Conservation (phyloP, 2,888 invertebrate genomes). For the Nephrotoma appendiculata region DNA sequence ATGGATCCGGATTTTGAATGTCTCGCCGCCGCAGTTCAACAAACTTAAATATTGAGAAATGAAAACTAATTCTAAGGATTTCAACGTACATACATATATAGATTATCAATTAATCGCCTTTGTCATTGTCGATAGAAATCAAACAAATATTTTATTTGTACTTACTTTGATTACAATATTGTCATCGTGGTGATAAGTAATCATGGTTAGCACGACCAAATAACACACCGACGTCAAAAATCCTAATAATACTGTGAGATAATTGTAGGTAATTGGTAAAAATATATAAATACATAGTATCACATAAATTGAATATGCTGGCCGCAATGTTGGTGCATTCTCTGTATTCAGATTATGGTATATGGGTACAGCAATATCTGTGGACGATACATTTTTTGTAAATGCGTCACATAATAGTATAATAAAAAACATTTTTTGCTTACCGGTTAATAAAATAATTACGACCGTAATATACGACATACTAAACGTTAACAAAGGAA, state of each 20-base stretch:
- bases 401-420: background rate
- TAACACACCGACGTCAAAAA: constrained; percentile 51
- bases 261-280: constrained; percentile 61
- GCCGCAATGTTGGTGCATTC: constrained; percentile 36
- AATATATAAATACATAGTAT: constrained; percentile 72
- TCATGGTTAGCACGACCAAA: constrained; percentile 39
- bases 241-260: constrained; percentile 55
- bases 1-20: too few relatives aligned
- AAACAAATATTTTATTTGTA: background rate
- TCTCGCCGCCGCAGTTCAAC: background rate
- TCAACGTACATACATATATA: too few relatives aligned
- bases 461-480: constrained; percentile 33
- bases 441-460: constrained; percentile 40
- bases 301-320: constrained; percentile 56
- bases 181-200: constrained; percentile 36
- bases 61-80: background rate
- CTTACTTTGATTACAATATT: constrained; percentile 31
- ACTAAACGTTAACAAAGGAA: constrained; percentile 28
- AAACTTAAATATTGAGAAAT: background rate
- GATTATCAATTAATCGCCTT: background rate
- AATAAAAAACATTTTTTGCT: constrained; percentile 9
- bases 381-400: constrained; percentile 16
- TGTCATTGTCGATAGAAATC: background rate
- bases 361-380: constrained; percentile 50
- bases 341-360: constrained; percentile 42